Evolutionary conservation across 2,113 vertebrate species (phyloP).

Genomic region (Gopherus evgoodei): DNA sequence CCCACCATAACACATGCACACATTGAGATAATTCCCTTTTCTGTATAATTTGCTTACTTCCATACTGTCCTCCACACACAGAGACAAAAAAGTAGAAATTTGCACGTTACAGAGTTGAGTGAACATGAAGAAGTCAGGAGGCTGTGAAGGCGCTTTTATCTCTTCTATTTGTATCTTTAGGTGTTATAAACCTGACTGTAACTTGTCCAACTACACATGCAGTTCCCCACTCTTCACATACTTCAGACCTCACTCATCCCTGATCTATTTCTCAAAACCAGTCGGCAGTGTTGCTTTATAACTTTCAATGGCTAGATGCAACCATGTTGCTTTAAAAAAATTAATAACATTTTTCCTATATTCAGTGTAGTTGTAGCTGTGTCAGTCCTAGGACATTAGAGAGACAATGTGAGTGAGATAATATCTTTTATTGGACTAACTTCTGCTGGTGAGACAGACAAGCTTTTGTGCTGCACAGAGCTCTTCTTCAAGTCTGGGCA

Average conservation of each 20-base stretch:
- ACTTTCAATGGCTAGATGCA: constrained; percentile 24
- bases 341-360: neutral
- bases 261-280: fast-evolving
- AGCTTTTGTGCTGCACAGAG: no score
- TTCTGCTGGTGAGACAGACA: no score
- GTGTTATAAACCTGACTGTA: neutral
- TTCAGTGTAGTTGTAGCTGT: no score
- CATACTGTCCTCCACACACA: neutral
- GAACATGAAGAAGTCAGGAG: neutral
- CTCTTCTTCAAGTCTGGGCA: no score
- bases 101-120: neutral
- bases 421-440: no score
- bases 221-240: neutral
- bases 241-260: fast-evolving
- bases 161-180: neutral
- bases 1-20: neutral
- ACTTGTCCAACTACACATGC: neutral
- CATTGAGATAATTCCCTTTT: neutral
- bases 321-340: constrained; percentile 46
- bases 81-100: neutral
- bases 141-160: neutral
- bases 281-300: neutral
- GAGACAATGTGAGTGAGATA: no score
- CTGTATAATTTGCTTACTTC: neutral
- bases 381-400: no score